Percentiles rank a stretch among this genome's conserved stretches.
Conservation (phyloP, 2,113 vertebrate species). For the Trinectes maculatus region DNA sequence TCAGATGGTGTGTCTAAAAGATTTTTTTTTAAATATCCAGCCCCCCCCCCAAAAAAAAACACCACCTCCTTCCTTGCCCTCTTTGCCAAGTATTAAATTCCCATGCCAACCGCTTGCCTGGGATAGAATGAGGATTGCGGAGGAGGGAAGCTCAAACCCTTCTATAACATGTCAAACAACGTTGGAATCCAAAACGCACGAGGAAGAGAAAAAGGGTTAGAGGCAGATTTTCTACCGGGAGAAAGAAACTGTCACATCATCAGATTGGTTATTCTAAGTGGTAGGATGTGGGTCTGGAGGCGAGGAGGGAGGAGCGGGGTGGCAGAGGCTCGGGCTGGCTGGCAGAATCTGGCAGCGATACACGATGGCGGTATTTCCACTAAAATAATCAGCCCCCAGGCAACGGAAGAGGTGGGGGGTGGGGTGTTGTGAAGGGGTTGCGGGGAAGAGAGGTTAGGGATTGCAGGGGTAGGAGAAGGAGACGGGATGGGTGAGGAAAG, state of each 20-base stretch:
- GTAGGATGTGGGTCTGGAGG: slow-evolving; percentile 77
- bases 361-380: slow-evolving; percentile 77
- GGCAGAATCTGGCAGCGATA: slow-evolving; percentile 76
- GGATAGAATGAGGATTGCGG: slow-evolving; percentile 81
- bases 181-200: slow-evolving; percentile 74
- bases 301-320: slow-evolving; percentile 65
- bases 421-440: slow-evolving; percentile 7
- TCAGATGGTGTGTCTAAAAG: slow-evolving; percentile 50
- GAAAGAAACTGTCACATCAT: slow-evolving; percentile 84
- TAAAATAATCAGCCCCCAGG: slow-evolving; percentile 81
- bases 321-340: slow-evolving; percentile 76
- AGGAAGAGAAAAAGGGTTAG: slow-evolving; percentile 77
- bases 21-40: slow-evolving; percentile 53
- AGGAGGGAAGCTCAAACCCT: slow-evolving; percentile 82
- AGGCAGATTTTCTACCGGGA: slow-evolving; percentile 80
- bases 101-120: slow-evolving; percentile 78
- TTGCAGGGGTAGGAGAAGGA: slow-evolving; percentile 73
- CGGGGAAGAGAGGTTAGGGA: slow-evolving; percentile 71
- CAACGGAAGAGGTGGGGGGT: slow-evolving; percentile 69
- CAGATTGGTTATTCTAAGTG: slow-evolving; percentile 83
- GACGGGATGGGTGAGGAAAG: slow-evolving; percentile 68
- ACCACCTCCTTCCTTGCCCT: slow-evolving; percentile 68
- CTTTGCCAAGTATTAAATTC: slow-evolving; percentile 80
- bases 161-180: slow-evolving; percentile 84
- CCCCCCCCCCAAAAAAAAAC: slow-evolving; percentile 32